Evolutionary conservation across 2,888 invertebrate genomes (phyloP), one percentile per base, ranked within the genome.

Genomic region (Alloplasta piceator): DNA sequence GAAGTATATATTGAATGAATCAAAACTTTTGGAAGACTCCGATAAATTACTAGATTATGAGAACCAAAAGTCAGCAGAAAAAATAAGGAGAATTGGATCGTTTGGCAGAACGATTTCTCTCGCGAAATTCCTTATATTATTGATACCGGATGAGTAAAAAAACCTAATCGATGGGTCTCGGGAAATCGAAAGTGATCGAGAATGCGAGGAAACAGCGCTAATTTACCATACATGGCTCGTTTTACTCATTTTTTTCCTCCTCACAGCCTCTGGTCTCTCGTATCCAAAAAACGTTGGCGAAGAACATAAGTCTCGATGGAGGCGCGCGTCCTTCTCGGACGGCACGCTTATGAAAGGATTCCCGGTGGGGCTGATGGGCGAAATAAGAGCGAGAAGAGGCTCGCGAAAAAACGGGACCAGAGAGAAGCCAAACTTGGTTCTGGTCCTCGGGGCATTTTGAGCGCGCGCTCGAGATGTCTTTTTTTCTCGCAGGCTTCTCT

Each of bases 281-380:
- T 9, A 60, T 60, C 55, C 55, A 26, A 26, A n/a, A 63, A 50
- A 12, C 75, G 67, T n/a, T 12, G 12, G 55, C 38, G n/a, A 16
- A 60, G 50, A 41, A 26, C 26, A 26, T 26, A 39, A 50, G 68
- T 38, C 46, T 14, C 55, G 48, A 12, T 61, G 12, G 73, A 60
- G 52, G 64, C 70, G 80, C 73, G 78, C 75, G 71, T 10, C 64
- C 46, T 68, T 71, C 77, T 67, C 41, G 73, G 60, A 58, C 79
- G 83, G 83, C 83, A 83, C 80, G 83, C 80, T 80, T 68, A 63
- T 76, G 79, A 68, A 60, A 75, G 55, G 55, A 68, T 66, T 61
- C 64, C 36, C 43, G 73, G 70, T 77, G 77, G 72, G 66, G 72
- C 38, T 70, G 63, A 39, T 5, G 46, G 14, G 56, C 52, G 50